Conservation (phyloP, 2,888 invertebrate species). For the Tetheella fluctuosa region DNA sequence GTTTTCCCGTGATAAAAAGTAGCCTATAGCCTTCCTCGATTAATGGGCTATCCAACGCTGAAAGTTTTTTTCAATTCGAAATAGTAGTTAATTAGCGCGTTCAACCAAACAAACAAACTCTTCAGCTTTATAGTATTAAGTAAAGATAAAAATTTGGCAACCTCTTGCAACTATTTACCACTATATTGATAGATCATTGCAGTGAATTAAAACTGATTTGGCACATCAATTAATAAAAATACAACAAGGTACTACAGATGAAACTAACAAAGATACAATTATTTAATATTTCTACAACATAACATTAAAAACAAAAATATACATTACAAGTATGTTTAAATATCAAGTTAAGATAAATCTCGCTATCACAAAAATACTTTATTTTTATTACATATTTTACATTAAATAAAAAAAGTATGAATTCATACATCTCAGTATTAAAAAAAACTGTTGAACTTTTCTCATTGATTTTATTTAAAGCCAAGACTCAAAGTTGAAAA, state of each 20-base stretch:
- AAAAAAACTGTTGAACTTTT: too few species aligned
- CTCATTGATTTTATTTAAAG: too few species aligned
- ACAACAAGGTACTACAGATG: background rate
- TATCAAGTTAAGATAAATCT: background rate
- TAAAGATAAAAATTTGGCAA: background rate
- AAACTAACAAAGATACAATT: too few species aligned
- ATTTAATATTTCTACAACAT: background rate
- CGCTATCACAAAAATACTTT: background rate
- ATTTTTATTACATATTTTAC: background rate
- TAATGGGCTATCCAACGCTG: too few species aligned
- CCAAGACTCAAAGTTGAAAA: too few species aligned
- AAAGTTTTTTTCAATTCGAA: too few species aligned
- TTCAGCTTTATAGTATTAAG: too few species aligned
- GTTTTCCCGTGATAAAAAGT: too few species aligned
- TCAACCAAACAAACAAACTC: too few species aligned
- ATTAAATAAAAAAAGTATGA: background rate
- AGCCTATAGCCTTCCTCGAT: too few species aligned
- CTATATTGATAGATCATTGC: background rate
- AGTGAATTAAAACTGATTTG: background rate
- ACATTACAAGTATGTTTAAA: too few species aligned
- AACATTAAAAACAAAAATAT: background rate
- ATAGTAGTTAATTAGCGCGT: too few species aligned
- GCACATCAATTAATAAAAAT: constrained; percentile 4
- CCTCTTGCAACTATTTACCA: background rate
- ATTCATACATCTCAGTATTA: background rate